Evolutionary conservation across 64 coral and sea anemone genomes (phyloP).

Genomic region (Platygyra sinensis): DNA sequence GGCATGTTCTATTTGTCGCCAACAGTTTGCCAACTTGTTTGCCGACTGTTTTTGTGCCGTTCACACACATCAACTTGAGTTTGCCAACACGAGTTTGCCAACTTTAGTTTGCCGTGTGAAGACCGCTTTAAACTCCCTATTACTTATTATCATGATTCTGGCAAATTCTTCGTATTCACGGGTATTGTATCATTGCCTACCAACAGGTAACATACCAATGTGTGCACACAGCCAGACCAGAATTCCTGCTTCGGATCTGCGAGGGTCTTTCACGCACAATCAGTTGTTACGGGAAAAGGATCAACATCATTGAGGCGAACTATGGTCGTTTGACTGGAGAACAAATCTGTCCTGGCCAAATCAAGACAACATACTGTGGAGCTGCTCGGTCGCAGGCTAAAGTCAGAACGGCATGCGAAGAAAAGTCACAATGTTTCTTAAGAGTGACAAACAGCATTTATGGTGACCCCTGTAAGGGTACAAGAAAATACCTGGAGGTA

Average conservation of each 20-base stretch:
- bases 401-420: background rate
- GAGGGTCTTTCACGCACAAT: background rate
- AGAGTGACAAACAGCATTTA: background rate
- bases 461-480: background rate
- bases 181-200: too few species aligned
- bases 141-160: too few species aligned
- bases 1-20: too few species aligned
- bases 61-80: too few species aligned
- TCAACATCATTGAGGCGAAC: background rate
- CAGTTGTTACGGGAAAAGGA: background rate
- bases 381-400: background rate
- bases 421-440: background rate
- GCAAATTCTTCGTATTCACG: too few species aligned
- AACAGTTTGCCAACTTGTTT: too few species aligned
- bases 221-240: background rate
- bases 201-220: background rate
- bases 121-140: too few species aligned
- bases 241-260: background rate
- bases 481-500: slow-evolving; percentile 11
- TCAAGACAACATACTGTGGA: background rate
- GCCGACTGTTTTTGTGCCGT: too few species aligned
- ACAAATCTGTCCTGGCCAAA: background rate
- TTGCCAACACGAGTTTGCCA: too few species aligned
- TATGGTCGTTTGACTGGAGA: slow-evolving; percentile 7
- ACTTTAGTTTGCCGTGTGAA: too few species aligned